phyloP scores from a whole-genome alignment of 2,888 invertebrate genomes.

The Caenorhabditis zanzibari region DNA sequence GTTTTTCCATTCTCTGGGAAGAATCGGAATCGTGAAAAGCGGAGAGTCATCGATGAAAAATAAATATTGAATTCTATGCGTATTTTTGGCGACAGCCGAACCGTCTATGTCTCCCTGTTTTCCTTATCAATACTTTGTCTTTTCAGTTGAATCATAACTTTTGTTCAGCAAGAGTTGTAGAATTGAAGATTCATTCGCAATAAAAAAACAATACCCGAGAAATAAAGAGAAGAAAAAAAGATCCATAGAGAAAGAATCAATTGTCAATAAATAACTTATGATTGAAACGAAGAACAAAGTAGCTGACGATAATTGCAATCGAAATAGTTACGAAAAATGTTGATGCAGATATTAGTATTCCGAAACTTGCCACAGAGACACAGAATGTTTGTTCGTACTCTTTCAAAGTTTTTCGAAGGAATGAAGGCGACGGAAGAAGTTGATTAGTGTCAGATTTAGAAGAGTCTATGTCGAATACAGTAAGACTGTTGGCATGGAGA shows the following conservation, averaged over 20 bases:
- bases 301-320: constrained; percentile 65
- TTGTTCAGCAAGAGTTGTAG: neutral
- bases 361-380: constrained; percentile 78
- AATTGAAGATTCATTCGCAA: neutral
- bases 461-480: constrained; percentile 79
- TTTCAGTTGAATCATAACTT: constrained; percentile 43
- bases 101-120: constrained; percentile 22
- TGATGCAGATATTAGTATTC: constrained; percentile 76
- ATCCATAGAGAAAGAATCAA: constrained; percentile 23
- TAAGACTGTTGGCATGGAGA: constrained; percentile 78
- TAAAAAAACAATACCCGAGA: constrained; percentile 27
- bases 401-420: constrained; percentile 25
- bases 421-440: constrained; percentile 35
- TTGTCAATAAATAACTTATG: constrained; percentile 50
- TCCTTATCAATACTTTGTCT: constrained; percentile 14
- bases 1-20: constrained; percentile 51
- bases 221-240: constrained; percentile 8
- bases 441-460: constrained; percentile 33
- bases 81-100: constrained; percentile 24
- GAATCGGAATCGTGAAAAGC: constrained; percentile 44
- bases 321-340: constrained; percentile 80
- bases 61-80: constrained; percentile 18
- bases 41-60: constrained; percentile 39
- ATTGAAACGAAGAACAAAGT: constrained; percentile 66
- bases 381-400: constrained; percentile 66